Base-by-base conservation (phyloP, 2,113 vertebrate species). In the Clarias batrachus region DNA sequence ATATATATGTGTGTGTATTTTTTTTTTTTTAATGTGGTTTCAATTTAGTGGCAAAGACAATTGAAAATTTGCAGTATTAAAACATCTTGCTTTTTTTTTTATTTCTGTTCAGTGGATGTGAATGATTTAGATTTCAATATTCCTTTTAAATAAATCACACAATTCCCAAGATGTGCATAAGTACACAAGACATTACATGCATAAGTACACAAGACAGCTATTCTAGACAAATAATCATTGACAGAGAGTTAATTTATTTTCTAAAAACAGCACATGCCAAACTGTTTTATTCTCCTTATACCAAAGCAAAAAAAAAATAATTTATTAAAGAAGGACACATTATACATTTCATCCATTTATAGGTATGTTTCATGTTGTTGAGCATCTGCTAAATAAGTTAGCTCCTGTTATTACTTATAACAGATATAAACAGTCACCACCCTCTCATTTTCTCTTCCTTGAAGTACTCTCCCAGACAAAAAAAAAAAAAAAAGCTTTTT, bases 71-170 rank as follows among this genome's bases (percentile, higher is more conserved):
- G 54, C n/a, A 56, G 52, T 10, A n/a, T 56, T 17, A 78, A 78
- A 78, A 76, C 73, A 76, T 78, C 52, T 37, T 81, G 30, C n/a
- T 81, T 62, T 81, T 81, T 81, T 81, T 21, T 41, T 71, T 37
- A 1, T 17, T 21, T 48, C 48, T 48, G 6, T 48, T 48, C 7
- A 48, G 48, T 19, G 19, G 17, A 48, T 25, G 41, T 27, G 25
- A n/a, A 77, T 56, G 37, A 25, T 52, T n/a, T 25, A 11, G 74
- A 27, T 27, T 25, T 56, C 3, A 52, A 27, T 77, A n/a, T n/a
- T 27, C 25, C 25, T 3, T 77, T 77, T 27, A 3, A 17, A 77
- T 77, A 77, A 56, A 77, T 56, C 48, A 48, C 48, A 48, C 48
- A 8, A 25, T 27, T 77, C 3, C n/a, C 3, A 76, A 76, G 10